These are phyloP conservation scores for Brenthis hecate DNA, from an alignment of 2,888 invertebrate genomes.

Conservation along the genomic window DNA sequence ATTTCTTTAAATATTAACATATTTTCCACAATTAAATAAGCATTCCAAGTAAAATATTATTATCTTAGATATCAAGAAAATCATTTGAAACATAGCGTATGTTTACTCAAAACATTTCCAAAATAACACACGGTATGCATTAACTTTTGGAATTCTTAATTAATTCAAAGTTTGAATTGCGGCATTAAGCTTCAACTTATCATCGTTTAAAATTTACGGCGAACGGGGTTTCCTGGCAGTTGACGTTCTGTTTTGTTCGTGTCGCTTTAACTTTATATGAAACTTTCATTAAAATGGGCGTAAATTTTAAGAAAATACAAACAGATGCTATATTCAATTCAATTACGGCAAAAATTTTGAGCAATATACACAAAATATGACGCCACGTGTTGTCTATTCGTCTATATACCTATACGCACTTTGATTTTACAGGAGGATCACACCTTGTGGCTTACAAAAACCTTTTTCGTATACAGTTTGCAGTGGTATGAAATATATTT, in stretches of 20 bases:
- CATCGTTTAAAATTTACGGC: constrained; percentile 27
- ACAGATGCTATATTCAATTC: no score
- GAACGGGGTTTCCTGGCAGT: constrained; percentile 22
- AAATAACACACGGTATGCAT: constrained; percentile 44
- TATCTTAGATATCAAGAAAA: not conserved
- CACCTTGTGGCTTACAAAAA: no score
- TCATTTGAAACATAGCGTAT: constrained; percentile 11
- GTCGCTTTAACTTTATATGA: constrained; percentile 16
- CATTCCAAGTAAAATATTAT: not conserved
- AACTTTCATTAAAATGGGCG: constrained; percentile 11
- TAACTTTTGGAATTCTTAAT: constrained; percentile 64
- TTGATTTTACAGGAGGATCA: no score
- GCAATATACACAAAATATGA: no score
- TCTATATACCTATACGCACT: no score
- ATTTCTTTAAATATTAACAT: not conserved
- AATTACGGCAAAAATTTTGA: no score
- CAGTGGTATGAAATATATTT: no score
- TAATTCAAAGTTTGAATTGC: constrained; percentile 72
- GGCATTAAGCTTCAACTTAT: constrained; percentile 38
- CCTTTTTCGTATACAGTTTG: no score
- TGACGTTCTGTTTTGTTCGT: constrained; percentile 15
- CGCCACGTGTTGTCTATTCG: no score
- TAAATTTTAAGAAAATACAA: constrained; percentile 8
- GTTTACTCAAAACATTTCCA: constrained; percentile 10
- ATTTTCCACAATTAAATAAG: not conserved